A percentile compares a stretch with the other conserved stretches of the same genome.
phyloP scores from a whole-genome alignment of 2,888 invertebrate species.

The Drosophila putrida region DNA sequence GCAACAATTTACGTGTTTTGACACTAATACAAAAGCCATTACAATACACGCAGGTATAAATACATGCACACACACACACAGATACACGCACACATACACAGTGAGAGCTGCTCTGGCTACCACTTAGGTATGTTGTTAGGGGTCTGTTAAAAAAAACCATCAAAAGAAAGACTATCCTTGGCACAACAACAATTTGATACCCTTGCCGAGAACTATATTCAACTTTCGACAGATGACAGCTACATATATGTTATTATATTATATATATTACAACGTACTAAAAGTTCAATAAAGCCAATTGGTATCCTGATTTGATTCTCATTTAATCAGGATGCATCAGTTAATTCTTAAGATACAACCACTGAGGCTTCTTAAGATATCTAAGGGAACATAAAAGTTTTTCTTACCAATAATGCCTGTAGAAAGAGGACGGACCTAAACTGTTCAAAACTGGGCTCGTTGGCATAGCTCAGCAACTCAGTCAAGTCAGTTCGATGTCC shows the following conservation, averaged over 20 bases:
- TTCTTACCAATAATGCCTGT: too few relatives aligned
- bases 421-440: too few relatives aligned
- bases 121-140: constrained; percentile 41
- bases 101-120: constrained; percentile 12
- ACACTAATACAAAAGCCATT: constrained; percentile 79
- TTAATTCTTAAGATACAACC: not conserved
- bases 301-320: not conserved
- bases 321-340: not conserved
- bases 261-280: too few relatives aligned
- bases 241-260: too few relatives aligned
- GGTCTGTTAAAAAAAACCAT: constrained; percentile 22
- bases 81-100: constrained; percentile 13
- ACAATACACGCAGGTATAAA: constrained; percentile 70
- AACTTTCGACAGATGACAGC: not conserved
- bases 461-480: too few relatives aligned
- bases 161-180: not conserved
- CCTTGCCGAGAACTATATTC: not conserved
- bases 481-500: not conserved
- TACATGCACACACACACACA: constrained; percentile 40
- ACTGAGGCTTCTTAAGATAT: not conserved
- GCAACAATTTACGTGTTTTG: constrained; percentile 80
- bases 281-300: too few relatives aligned
- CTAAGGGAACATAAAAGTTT: not conserved
- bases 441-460: too few relatives aligned
- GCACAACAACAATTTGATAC: not conserved